Evolutionary conservation across 2,113 vertebrate species (phyloP), one percentile per base, ranked within the genome.

Genomic region (Oxyura jamaicensis): DNA sequence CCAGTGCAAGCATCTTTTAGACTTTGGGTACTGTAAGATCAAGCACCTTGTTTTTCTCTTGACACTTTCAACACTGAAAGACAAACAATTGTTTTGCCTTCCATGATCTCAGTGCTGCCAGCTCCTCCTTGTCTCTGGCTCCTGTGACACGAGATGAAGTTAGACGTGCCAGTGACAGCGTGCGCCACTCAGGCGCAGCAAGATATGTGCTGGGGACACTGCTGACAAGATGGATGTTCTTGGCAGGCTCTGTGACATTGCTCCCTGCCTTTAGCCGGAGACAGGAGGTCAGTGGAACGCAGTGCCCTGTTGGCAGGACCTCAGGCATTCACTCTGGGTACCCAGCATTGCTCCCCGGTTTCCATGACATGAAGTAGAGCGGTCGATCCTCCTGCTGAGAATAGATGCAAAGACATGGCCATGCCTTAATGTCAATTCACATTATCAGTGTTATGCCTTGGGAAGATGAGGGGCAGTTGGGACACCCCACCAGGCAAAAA

Each of bases 181-280:
- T 55, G 71, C 58, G 59, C 62, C 74, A 42, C 46, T 67, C 88
- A 78, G 48, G 62, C 76, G 63, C 65, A 46, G 80, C 48, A 75
- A 86, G 83, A 33, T 82, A 65, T 2, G 28, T 3, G 13, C 69
- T 84, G 39, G 21, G 41, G 56, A 86, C 1, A 2, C 80, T 93
- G 91, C 86, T 91, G 86, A 95, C 66, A 92, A 66, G 91, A 78
- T 18, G 39, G 69, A 75, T 91, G 65, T 89, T 85, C 81, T 56
- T 91, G 74, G 60, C 80, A 72, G 73, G 69, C 73, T 81, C 69
- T 0, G 0, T 76, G 86, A 91, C 55, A 65, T 66, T 92, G 87
- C 78, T 72, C n/a, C 29, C 58, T 72, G 67, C 78, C 71, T 63
- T 82, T 58, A 2, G 2, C 29, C 6, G 6, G 68, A 86, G 72